Evolutionary conservation across 2,888 invertebrate genomes (phyloP).

Genomic region (Melangyna quadrimaculata): DNA sequence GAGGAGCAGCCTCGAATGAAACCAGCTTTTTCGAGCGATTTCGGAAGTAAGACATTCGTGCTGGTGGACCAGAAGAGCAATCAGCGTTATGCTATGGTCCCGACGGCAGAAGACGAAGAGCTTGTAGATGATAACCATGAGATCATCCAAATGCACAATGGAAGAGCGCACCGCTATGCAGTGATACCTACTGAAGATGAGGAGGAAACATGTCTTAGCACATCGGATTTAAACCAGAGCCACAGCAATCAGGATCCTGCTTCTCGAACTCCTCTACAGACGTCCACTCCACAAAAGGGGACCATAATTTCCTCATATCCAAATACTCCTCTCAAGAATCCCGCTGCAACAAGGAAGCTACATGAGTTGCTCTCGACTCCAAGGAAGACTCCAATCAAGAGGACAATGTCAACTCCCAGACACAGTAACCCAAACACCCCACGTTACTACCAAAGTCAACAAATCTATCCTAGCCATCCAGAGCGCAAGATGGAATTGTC

Average conservation of each 20-base stretch:
- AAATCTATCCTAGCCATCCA: slow-evolving; percentile 69
- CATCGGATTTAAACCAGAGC: slow-evolving; percentile 81
- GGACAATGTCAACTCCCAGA: slow-evolving; percentile 79
- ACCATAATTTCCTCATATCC: slow-evolving; percentile 73
- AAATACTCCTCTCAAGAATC: slow-evolving; percentile 83
- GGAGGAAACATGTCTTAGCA: slow-evolving; percentile 80
- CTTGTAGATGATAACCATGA: slow-evolving; percentile 81
- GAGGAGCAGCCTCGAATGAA: slow-evolving; percentile 75
- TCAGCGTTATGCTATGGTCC: slow-evolving; percentile 85
- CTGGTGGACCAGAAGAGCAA: slow-evolving; percentile 83
- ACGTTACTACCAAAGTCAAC: slow-evolving; percentile 77
- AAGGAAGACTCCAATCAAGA: slow-evolving; percentile 82
- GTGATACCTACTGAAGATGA: slow-evolving; percentile 83
- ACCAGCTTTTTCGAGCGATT: slow-evolving; percentile 81
- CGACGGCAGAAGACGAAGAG: slow-evolving; percentile 84
- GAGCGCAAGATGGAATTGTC: slow-evolving; percentile 77
- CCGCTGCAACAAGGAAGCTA: slow-evolving; percentile 88
- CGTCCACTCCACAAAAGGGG: slow-evolving; percentile 79
- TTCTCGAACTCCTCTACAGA: slow-evolving; percentile 74
- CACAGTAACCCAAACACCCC: slow-evolving; percentile 74
- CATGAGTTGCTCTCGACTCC: slow-evolving; percentile 89
- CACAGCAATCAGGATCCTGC: slow-evolving; percentile 72
- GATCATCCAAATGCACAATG: slow-evolving; percentile 81
- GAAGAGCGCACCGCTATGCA: slow-evolving; percentile 82
- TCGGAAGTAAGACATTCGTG: slow-evolving; percentile 80